Percentiles rank a stretch among this genome's conserved stretches.
phyloP scores from a whole-genome alignment of 2,888 invertebrate genomes.

The Lingula anatina region DNA sequence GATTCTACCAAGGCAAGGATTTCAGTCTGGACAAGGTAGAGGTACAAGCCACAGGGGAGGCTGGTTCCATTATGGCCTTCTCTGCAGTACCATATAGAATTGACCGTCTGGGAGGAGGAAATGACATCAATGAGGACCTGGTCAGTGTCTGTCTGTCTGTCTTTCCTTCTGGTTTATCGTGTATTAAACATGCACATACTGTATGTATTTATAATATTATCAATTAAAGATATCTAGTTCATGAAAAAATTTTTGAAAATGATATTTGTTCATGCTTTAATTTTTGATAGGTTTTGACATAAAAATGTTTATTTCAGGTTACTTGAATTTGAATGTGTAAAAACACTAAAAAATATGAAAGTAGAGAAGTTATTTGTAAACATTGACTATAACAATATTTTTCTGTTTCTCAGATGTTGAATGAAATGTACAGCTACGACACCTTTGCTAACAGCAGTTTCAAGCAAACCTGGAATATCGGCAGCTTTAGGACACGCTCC shows the following conservation, averaged over 20 bases:
- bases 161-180: background rate
- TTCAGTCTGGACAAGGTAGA: constrained; percentile 89
- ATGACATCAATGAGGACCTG: constrained; percentile 43
- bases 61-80: constrained; percentile 88
- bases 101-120: constrained; percentile 38
- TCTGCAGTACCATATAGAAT: constrained; percentile 65
- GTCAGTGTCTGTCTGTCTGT: constrained; percentile 21
- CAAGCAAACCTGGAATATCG: constrained; percentile 41
- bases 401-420: constrained; percentile 31
- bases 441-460: constrained; percentile 40
- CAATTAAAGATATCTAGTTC: too few relatives aligned
- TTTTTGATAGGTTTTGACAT: too few relatives aligned
- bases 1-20: constrained; percentile 84
- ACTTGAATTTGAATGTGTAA: too few relatives aligned
- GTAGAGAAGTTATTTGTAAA: too few relatives aligned
- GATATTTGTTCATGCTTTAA: too few relatives aligned
- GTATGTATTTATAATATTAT: too few relatives aligned
- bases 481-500: constrained; percentile 40
- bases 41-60: constrained; percentile 87
- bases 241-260: too few relatives aligned
- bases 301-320: too few relatives aligned
- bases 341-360: too few relatives aligned
- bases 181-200: too few relatives aligned
- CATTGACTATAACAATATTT: too few relatives aligned
- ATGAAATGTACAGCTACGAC: constrained; percentile 48